Percentiles rank a stretch among this genome's conserved stretches.
Evolutionary conservation across 2,797 vertebrate genomes (phyloP).

Genomic region (Coregonus sp.): DNA sequence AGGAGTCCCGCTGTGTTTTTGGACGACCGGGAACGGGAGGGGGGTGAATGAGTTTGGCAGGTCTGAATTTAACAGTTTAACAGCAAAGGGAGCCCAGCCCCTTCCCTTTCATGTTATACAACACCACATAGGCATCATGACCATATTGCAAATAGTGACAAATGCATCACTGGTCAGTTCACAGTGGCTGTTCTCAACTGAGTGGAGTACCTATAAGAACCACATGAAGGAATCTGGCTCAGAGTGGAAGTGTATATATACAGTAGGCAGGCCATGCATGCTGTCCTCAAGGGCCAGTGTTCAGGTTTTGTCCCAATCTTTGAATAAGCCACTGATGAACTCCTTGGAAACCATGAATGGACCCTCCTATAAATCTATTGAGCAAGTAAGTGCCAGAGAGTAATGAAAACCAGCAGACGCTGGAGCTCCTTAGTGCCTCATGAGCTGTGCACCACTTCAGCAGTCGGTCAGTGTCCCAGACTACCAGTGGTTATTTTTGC

Average conservation of each 20-base stretch:
- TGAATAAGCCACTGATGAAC: not conserved
- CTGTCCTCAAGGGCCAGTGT: not conserved
- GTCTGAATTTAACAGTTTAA: constrained; percentile 47
- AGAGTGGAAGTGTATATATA: too few relatives aligned
- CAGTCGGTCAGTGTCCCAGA: too few relatives aligned
- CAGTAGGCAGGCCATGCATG: not conserved
- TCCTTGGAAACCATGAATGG: not conserved
- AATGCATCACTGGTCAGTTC: too few relatives aligned
- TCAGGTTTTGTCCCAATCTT: not conserved
- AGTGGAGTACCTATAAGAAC: too few relatives aligned
- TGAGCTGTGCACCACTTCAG: too few relatives aligned
- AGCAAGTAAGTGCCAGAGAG: too few relatives aligned
- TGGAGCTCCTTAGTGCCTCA: too few relatives aligned
- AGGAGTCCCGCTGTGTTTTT: constrained; percentile 63
- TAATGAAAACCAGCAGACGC: too few relatives aligned
- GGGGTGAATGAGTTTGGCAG: constrained; percentile 44
- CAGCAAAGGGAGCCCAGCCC: constrained; percentile 9
- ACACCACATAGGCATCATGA: not conserved
- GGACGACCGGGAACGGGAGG: constrained; percentile 46
- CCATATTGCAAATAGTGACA: not conserved
- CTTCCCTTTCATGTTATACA: constrained; percentile 19
- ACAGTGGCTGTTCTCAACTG: too few relatives aligned
- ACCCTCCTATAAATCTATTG: too few relatives aligned
- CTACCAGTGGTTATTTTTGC: too few relatives aligned
- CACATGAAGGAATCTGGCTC: too few relatives aligned